Percentiles rank a stretch among this genome's conserved stretches.
Conservation (phyloP, 2,888 invertebrate genomes). For the Heliconius ismenius region DNA sequence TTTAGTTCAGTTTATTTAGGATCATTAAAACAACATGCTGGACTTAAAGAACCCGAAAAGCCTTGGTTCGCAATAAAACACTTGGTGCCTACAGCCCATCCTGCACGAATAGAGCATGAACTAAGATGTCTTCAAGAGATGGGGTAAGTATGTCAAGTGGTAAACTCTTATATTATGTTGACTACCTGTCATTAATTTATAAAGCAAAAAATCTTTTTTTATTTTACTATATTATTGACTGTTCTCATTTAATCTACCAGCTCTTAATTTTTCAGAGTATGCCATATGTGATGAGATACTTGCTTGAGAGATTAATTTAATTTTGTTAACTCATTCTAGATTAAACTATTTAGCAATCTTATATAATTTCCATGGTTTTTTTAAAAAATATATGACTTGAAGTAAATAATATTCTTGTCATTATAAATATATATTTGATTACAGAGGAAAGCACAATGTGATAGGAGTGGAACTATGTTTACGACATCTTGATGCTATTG, state of each 20-base stretch:
- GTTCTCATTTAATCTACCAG: not conserved
- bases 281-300: not conserved
- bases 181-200: not conserved
- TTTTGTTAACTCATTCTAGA: not conserved
- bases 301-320: not conserved
- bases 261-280: not conserved
- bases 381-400: no score
- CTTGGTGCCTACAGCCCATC: constrained; percentile 92
- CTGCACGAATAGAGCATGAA: constrained; percentile 90
- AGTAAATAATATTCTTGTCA: no score
- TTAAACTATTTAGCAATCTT: not conserved
- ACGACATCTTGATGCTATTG: constrained; percentile 88
- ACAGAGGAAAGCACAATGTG: constrained; percentile 90
- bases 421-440: constrained; percentile 50
- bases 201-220: not conserved
- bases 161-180: constrained; percentile 8
- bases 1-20: constrained; percentile 94
- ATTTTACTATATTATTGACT: not conserved
- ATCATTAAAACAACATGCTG: constrained; percentile 79
- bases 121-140: constrained; percentile 89
- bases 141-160: constrained; percentile 77
- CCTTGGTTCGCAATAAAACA: constrained; percentile 92
- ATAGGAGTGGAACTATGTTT: constrained; percentile 90
- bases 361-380: no score
- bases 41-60: constrained; percentile 66